Evolutionary conservation across 37 sponge, comb jelly and placozoan species (phyloP), one percentile per base, ranked within the genome.

Genomic region (Crambe crambe): DNA sequence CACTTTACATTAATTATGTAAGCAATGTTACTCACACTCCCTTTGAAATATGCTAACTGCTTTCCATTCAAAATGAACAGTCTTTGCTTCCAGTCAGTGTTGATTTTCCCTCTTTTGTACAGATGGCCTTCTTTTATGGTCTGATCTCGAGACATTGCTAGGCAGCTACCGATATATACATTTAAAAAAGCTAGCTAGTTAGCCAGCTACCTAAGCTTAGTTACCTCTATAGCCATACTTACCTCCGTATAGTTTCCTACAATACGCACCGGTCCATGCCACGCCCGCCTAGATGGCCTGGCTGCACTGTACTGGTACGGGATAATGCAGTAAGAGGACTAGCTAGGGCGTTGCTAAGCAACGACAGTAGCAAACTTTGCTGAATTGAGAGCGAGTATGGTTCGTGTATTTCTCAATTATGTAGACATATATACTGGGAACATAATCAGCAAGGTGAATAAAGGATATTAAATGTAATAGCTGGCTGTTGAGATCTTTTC

Each of bases 11-110:
- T n/a, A n/a, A 22, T 27, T 35, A 35, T 3, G 30, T 20, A 42
- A 37, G 20, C 57, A 10, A 1, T 20, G 20, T 17, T 27, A 87
- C 94, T 94, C 39, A 94, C 95, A 42, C 91, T 81, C 75, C 95
- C 95, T 77, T 94, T 94, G 80, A 94, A 94, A 68, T 94, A 94
- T 9, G 88, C 54, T 37, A 94, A 83, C 68, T 77, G 75, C 69
- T 87, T 90, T 29, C 75, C 78, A 73, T 90, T 87, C 51, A 94
- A 80, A 34, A 94, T 68, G 74, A 94, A 94, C 42, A 72, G 71
- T 63, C 95, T 86, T 67, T 80, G 85, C 73, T 86, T 84, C 89
- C 90, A 94, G 25, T 94, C 95, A 35, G 85, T 90, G 71, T 94
- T 94, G 42, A 94, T 76, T 74, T 84, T 87, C 37, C 95, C 95